Conservation (phyloP, 2,888 invertebrate species). For the Drosophila anomelani region DNA sequence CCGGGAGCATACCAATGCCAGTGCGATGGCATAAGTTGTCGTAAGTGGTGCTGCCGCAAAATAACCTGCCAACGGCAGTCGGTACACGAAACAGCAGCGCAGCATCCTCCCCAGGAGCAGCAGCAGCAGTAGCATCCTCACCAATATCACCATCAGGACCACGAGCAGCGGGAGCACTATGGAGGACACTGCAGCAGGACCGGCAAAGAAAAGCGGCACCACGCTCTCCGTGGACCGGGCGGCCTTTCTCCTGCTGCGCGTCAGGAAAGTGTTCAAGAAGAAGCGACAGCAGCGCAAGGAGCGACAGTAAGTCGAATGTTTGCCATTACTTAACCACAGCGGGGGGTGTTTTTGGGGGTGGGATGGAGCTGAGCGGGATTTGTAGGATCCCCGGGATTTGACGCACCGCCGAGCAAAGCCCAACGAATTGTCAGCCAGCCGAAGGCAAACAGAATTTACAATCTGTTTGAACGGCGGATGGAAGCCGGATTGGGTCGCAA, state of each 20-base stretch:
- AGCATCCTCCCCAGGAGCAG: slow-evolving; percentile 15
- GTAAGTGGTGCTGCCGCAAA: slow-evolving; percentile 49
- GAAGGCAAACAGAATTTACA: slow-evolving; percentile 47
- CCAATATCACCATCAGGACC: slow-evolving; percentile 20
- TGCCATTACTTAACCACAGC: slow-evolving; percentile 45
- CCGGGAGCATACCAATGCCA: slow-evolving; percentile 69
- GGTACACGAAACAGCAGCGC: slow-evolving; percentile 20
- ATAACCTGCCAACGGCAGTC: slow-evolving; percentile 45
- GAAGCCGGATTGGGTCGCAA: slow-evolving; percentile 43
- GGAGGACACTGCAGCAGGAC: slow-evolving; percentile 59
- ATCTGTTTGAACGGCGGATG: slow-evolving; percentile 41
- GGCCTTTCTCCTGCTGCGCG: slow-evolving; percentile 93
- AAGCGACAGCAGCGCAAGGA: slow-evolving; percentile 94
- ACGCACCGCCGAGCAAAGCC: slow-evolving; percentile 46
- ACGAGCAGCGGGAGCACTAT: slow-evolving; percentile 47
- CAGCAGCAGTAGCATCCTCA: slow-evolving; percentile 22
- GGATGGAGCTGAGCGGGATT: slow-evolving; percentile 34
- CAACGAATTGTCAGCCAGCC: slow-evolving; percentile 62
- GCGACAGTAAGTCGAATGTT: slow-evolving; percentile 89
- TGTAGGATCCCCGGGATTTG: slow-evolving; percentile 47
- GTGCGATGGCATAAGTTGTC: slow-evolving; percentile 27
- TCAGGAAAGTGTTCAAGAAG: slow-evolving; percentile 95
- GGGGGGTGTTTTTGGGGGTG: slow-evolving; percentile 14
- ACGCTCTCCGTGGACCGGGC: slow-evolving; percentile 94
- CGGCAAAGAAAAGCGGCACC: slow-evolving; percentile 79